A percentile compares a stretch with the other conserved stretches of the same genome.
Evolutionary conservation across 2,113 vertebrate species (phyloP).

Genomic region (Nesoenas mayeri): DNA sequence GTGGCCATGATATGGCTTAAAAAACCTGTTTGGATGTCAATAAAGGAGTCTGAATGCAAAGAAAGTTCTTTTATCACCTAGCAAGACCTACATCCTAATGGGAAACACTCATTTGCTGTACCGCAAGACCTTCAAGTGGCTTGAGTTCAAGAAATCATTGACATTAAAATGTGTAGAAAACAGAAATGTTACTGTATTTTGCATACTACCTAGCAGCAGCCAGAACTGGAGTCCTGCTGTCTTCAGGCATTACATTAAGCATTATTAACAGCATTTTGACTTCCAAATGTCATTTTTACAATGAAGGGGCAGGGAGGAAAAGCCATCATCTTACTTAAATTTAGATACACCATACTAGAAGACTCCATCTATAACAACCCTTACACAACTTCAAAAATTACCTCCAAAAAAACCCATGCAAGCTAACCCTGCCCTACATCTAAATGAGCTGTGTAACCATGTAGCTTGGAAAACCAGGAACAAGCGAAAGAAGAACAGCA

Average conservation of each 20-base stretch:
- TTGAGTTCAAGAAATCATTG: background rate
- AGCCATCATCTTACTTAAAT: background rate
- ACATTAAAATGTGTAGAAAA: background rate
- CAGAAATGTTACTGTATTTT: background rate
- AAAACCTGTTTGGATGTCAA: background rate
- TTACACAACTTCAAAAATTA: background rate
- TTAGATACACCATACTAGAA: background rate
- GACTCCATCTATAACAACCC: background rate
- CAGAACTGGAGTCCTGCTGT: background rate
- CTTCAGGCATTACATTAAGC: background rate
- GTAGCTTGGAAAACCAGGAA: background rate
- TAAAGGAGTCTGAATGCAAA: background rate
- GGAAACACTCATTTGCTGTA: background rate
- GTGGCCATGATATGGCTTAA: background rate
- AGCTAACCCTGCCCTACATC: background rate
- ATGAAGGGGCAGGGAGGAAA: fast-evolving
- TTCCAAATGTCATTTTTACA: background rate
- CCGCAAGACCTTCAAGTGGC: background rate
- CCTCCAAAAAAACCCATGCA: background rate
- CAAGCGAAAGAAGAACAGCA: background rate
- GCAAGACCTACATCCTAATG: background rate
- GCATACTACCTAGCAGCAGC: background rate
- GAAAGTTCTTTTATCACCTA: background rate
- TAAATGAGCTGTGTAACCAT: background rate
- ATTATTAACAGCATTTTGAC: background rate